A percentile compares a stretch with the other conserved stretches of the same genome.
These are phyloP conservation scores for Cantharis nigra DNA, from an alignment of 2,888 invertebrate genomes.

Conservation along the genomic window DNA sequence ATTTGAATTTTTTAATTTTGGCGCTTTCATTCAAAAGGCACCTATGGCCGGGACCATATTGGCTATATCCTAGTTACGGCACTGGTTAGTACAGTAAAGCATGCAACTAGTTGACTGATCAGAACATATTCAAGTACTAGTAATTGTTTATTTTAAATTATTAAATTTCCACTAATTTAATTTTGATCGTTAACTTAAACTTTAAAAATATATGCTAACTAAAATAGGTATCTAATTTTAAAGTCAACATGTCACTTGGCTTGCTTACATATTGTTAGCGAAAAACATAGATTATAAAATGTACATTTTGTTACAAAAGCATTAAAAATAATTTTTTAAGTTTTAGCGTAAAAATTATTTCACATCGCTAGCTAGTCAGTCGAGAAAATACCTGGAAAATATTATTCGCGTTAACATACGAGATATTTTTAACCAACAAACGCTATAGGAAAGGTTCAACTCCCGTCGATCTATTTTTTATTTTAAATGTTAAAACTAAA, in stretches of 20 bases:
- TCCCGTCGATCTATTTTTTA: background rate
- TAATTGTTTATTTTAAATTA: background rate
- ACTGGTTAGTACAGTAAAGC: no score
- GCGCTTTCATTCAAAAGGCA: no score
- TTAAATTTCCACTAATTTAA: background rate
- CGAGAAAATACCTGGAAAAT: background rate
- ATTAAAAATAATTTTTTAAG: background rate
- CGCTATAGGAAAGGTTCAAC: background rate
- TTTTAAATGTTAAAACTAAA: background rate
- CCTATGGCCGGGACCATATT: no score
- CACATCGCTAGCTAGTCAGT: background rate
- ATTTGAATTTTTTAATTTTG: no score
- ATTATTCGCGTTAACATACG: background rate
- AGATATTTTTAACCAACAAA: background rate
- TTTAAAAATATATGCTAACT: background rate
- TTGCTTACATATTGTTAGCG: background rate
- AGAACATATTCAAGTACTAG: background rate
- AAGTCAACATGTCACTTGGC: background rate
- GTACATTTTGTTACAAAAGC: background rate
- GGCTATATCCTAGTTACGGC: no score
- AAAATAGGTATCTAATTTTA: background rate
- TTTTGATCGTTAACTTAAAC: background rate
- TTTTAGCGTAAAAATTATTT: background rate
- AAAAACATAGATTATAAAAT: background rate
- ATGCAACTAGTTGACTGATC: no score